Evolutionary conservation across 1,140 invertebrate genomes (phyloP).

Genomic region (Eulimnadia texana): DNA sequence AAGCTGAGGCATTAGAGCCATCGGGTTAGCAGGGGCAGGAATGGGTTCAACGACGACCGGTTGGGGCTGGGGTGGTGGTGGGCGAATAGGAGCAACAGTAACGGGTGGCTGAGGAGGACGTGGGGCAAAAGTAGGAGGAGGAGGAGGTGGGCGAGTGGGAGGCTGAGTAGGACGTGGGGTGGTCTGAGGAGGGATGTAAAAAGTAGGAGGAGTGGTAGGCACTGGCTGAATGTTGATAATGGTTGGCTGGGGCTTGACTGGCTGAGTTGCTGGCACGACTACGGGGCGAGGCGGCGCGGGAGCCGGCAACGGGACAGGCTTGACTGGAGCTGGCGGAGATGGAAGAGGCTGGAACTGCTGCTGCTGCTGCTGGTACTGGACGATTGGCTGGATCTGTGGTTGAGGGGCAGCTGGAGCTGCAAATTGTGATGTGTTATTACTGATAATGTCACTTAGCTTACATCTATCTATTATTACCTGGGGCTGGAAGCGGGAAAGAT

Average conservation of each 20-base stretch:
- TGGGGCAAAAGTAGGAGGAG: neutral
- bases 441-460: no score
- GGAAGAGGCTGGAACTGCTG: constrained; percentile 36
- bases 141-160: neutral
- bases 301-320: constrained; percentile 32
- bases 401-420: no score
- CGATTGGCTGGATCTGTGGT: no score
- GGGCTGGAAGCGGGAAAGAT: neutral
- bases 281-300: constrained; percentile 13
- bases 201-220: neutral
- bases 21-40: constrained; percentile 16
- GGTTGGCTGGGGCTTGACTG: neutral
- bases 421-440: no score
- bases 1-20: constrained; percentile 19
- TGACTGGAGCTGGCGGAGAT: constrained; percentile 31
- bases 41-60: constrained; percentile 24
- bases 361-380: no score
- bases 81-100: constrained; percentile 16
- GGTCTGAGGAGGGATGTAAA: neutral
- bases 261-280: neutral
- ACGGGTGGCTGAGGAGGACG: constrained; percentile 13
- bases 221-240: neutral
- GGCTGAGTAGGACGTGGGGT: neutral
- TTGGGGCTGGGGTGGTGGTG: constrained; percentile 19
- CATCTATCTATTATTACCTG: no score